These are phyloP conservation scores for Porphyrio hochstetteri DNA, from an alignment of 2,113 vertebrate species.

Conservation along the genomic window DNA sequence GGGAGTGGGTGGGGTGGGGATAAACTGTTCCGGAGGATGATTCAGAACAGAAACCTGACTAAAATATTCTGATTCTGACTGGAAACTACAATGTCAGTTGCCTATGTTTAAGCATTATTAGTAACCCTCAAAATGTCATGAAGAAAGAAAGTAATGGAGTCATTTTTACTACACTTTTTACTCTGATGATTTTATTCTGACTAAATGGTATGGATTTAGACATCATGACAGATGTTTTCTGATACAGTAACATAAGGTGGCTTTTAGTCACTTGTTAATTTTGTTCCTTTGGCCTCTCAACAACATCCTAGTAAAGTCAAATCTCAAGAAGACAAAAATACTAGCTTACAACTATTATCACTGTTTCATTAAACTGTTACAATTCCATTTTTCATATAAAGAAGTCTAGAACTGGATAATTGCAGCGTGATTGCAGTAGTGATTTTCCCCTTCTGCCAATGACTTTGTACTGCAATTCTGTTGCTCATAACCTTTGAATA, in stretches of 20 bases:
- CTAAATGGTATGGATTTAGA: background rate
- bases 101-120: background rate
- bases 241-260: background rate
- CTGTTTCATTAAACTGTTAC: conserved; percentile 40
- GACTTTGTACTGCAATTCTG: conserved; percentile 15
- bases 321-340: conserved; percentile 22
- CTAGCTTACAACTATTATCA: conserved; percentile 6
- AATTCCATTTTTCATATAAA: conserved; percentile 38
- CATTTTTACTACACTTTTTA: background rate
- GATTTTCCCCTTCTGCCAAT: conserved; percentile 53
- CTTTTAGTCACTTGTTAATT: background rate
- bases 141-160: background rate
- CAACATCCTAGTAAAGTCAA: background rate
- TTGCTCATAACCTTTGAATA: conserved; percentile 51
- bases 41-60: background rate
- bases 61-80: background rate
- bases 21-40: background rate
- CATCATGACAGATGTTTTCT: background rate
- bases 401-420: conserved; percentile 26
- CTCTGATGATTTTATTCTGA: background rate
- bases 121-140: background rate
- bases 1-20: fast-evolving
- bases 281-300: conserved; percentile 22
- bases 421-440: conserved; percentile 7
- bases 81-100: background rate